These are phyloP conservation scores for Drosophila barbarae DNA, from an alignment of 2,888 invertebrate genomes.

Conservation along the genomic window DNA sequence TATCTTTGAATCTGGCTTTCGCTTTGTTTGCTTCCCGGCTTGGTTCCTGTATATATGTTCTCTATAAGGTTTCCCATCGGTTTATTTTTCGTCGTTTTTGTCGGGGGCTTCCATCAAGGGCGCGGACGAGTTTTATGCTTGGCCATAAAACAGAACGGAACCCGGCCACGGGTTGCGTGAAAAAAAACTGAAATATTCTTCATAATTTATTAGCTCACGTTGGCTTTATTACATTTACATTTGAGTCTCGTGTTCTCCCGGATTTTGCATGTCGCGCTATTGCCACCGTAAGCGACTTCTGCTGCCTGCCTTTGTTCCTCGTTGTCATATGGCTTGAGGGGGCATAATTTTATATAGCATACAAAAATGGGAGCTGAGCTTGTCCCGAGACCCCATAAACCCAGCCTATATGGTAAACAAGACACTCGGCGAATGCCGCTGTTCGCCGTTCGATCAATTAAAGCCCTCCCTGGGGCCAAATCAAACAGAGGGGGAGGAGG, in stretches of 20 bases:
- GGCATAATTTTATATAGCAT: constrained; percentile 38
- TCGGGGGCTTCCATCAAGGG: constrained; percentile 31
- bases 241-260: constrained; percentile 43
- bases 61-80: constrained; percentile 36
- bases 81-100: constrained; percentile 26
- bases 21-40: constrained; percentile 18
- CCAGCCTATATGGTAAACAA: constrained; percentile 14
- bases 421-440: constrained; percentile 21
- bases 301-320: constrained; percentile 21
- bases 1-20: constrained; percentile 44
- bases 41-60: constrained; percentile 11
- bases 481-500: constrained; percentile 10
- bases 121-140: constrained; percentile 29
- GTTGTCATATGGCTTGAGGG: constrained; percentile 43
- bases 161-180: constrained; percentile 47
- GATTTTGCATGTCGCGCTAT: constrained; percentile 55
- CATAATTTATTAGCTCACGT: constrained; percentile 43
- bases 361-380: constrained; percentile 25
- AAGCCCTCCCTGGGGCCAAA: constrained; percentile 20
- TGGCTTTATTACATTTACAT: constrained; percentile 34
- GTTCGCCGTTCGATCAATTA: constrained; percentile 28
- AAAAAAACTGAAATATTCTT: constrained; percentile 31
- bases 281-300: background rate
- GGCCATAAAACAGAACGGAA: constrained; percentile 37
- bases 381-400: constrained; percentile 11